A percentile compares a stretch with the other conserved stretches of the same genome.
Evolutionary conservation across 2,888 invertebrate genomes (phyloP).

Genomic region (Drosophila heteroneura): DNA sequence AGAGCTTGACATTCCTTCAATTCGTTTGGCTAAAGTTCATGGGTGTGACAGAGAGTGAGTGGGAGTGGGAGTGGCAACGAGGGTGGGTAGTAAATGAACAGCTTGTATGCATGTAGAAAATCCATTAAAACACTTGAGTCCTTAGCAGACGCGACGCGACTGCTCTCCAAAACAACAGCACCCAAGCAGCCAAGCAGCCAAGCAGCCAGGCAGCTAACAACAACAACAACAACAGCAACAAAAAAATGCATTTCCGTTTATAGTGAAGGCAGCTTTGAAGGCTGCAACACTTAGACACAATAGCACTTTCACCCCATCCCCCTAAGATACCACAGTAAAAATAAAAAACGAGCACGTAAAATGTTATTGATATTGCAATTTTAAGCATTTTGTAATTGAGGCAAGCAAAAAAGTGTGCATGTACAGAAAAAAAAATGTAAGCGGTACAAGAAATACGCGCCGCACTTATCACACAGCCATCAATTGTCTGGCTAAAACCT

Average conservation of each 20-base stretch:
- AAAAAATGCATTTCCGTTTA: constrained; percentile 80
- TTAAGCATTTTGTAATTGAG: constrained; percentile 76
- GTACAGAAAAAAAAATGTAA: constrained; percentile 18
- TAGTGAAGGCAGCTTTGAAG: constrained; percentile 69
- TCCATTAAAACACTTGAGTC: constrained; percentile 80
- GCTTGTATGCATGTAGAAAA: constrained; percentile 63
- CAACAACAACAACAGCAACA: constrained; percentile 35
- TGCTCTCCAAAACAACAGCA: constrained; percentile 48
- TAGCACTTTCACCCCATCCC: constrained; percentile 51
- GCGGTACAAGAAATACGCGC: constrained; percentile 22
- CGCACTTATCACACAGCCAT: constrained; percentile 71
- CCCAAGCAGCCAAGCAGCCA: constrained; percentile 4
- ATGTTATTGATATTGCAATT: constrained; percentile 84
- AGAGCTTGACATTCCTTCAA: constrained; percentile 75
- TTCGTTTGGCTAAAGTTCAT: constrained; percentile 58
- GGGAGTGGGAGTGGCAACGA: not conserved
- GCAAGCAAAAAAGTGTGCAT: constrained; percentile 21
- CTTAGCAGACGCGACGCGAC: constrained; percentile 68
- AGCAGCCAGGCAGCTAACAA: constrained; percentile 3
- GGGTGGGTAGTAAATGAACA: constrained; percentile 47
- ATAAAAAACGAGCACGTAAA: constrained; percentile 54
- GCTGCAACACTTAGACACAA: constrained; percentile 72
- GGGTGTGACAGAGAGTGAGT: constrained; percentile 27
- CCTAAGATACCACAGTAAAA: not conserved
- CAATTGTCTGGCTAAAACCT: constrained; percentile 74